Evolutionary conservation across 2,888 invertebrate species (phyloP), one percentile per base, ranked within the genome.

Genomic region (Gandaritis pyraliata): DNA sequence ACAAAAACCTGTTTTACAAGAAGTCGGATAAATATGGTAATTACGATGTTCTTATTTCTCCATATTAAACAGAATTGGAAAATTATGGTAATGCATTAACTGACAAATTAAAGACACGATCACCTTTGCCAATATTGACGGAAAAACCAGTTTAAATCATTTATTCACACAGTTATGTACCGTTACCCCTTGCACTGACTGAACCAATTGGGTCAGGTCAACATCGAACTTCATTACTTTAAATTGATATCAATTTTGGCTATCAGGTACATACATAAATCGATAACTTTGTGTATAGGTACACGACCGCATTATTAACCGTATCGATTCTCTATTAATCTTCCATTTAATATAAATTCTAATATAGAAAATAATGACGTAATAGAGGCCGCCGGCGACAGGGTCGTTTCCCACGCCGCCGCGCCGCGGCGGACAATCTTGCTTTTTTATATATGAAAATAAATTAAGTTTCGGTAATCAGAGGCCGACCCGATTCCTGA

Each of bases 331-430:
- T 81, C 88, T 88, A 90, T 92, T 90, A 91, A 91, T 92, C 86
- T 87, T 82, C 83, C 77, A 86, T 88, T 61, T 87, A 90, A 88
- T 89, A 87, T 80, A 85, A 83, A 87, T 88, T 91, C 86, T 91
- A 91, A 92, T 92, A 90, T 86, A 87, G 89, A 86, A 90, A 91
- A 91, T 91, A 90, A 92, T 90, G 87, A 91, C 88, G 90, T 91
- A 92, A 91, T 91, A 82, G 87, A 86, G 83, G 88, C 90, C 91
- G 86, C 77, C 89, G 90, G 92, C 91, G 88, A 90, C 90, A 90
- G 89, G 88, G 85, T 85, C 87, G 85, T 79, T 91, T 92, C 92
- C 92, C 92, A 91, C 91, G 91, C 86, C 86, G 85, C 92, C 92
- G 91, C 91, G 91, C 86, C 86, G 85, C 78, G 70, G 80, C 86